Evolutionary conservation across 2,888 invertebrate genomes (phyloP), one percentile per base, ranked within the genome.

Genomic region (Gisinianus flammeolus): DNA sequence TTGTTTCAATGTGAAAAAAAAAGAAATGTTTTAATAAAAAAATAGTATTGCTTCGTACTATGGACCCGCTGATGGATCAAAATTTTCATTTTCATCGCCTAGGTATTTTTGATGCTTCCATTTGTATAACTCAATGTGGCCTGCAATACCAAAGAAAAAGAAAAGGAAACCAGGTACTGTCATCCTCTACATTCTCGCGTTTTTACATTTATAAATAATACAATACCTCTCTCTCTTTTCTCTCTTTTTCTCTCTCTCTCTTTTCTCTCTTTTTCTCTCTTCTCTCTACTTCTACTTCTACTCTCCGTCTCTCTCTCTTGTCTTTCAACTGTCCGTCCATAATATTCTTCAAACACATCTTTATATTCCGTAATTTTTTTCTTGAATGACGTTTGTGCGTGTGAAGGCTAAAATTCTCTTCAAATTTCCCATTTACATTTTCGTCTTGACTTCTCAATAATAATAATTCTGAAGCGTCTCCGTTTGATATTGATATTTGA

Each of bases 51-150:
- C 74, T 74, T 66, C 74, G 64, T 74, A 74, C 74, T 74, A 64
- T 74, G 74, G 74, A 74, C 62, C 74, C 62, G 74, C 74, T 66
- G 74, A 74, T 52, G 74, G 73, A 73, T 66, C 66, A 64, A 74
- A 74, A 73, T 73, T 73, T 73, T 73, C 73, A 22, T 33, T 26
- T 62, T 74, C 35, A 35, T 73, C 74, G 64, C 74, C 74, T 74
- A 74, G 74, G 35, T 74, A 74, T 74, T 74, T 74, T 74, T 74
- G 74, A 74, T 62, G 74, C 74, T 74, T 74, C 73, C 73, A 73
- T 73, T 73, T 73, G 73, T 73, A 73, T 64, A 58, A 72, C 56
- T 73, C 73, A 74, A 30, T 72, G 74, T 74, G 74, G 74, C 66
- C 74, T 74, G 52, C 74, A 64, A 66, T 74, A 28, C 35, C 54